These are phyloP conservation scores for Listronotus bonariensis DNA, from an alignment of 1,140 invertebrate genomes.

Conservation along the genomic window DNA sequence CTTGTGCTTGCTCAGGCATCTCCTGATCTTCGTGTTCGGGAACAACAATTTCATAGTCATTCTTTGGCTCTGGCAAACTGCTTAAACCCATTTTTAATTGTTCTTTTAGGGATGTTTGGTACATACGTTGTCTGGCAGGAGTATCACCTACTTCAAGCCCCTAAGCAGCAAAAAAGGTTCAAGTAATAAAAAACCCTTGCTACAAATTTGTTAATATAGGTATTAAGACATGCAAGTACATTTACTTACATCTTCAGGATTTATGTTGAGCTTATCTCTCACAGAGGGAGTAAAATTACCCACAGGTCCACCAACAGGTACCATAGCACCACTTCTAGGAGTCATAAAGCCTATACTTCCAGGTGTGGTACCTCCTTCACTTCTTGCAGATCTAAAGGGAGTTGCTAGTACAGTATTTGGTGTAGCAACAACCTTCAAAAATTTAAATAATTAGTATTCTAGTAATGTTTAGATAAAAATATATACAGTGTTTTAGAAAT, in stretches of 20 bases:
- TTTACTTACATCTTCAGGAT: conserved; percentile 74
- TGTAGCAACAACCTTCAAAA: conserved; percentile 68
- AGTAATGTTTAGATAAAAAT: neutral
- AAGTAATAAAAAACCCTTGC: too few species aligned
- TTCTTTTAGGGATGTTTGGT: conserved; percentile 69
- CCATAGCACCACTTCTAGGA: conserved; percentile 56
- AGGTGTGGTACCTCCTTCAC: conserved; percentile 56
- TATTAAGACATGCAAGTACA: neutral
- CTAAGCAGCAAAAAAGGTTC: neutral
- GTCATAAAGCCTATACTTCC: conserved; percentile 60
- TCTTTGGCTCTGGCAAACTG: conserved; percentile 85
- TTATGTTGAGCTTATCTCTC: conserved; percentile 94
- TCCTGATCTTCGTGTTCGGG: conserved; percentile 80
- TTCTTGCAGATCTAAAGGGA: conserved; percentile 75
- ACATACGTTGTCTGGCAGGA: conserved; percentile 64
- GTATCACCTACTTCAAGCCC: conserved; percentile 70
- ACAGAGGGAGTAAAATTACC: conserved; percentile 64
- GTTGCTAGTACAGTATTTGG: conserved; percentile 95
- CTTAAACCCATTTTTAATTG: conserved; percentile 77
- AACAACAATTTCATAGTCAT: conserved; percentile 98
- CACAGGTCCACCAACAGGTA: conserved; percentile 46
- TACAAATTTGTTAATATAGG: neutral
- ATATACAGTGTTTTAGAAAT: neutral
- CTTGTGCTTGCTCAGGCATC: conserved; percentile 55
- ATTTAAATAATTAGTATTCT: conserved; percentile 2